These are phyloP conservation scores for Arrhamphus sclerolepis DNA, from an alignment of 2,797 vertebrate genomes.

Conservation along the genomic window DNA sequence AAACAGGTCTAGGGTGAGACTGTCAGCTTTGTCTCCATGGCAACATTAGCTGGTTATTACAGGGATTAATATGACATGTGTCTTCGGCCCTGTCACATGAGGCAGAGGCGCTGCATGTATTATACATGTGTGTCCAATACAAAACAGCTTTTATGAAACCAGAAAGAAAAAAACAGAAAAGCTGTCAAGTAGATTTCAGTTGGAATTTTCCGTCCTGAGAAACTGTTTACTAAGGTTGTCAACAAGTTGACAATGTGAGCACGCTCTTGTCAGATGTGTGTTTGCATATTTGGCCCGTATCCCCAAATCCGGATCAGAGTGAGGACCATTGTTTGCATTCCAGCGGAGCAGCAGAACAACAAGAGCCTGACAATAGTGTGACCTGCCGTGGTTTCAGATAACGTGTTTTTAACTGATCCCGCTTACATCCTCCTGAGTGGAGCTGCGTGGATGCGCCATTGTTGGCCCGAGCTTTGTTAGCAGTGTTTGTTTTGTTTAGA, in stretches of 20 bases:
- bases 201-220: too few species aligned
- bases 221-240: not conserved
- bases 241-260: not conserved
- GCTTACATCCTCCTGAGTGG: slow-evolving; percentile 30
- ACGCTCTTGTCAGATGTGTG: not conserved
- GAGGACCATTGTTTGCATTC: slow-evolving; percentile 29
- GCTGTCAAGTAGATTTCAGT: too few species aligned
- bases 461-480: slow-evolving; percentile 19
- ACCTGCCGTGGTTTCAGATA: slow-evolving; percentile 26
- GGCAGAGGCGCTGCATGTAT: too few species aligned
- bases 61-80: not conserved
- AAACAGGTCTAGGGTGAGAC: slow-evolving; percentile 3
- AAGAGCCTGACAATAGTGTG: slow-evolving; percentile 16
- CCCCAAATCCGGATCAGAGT: slow-evolving; percentile 1
- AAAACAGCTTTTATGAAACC: too few species aligned
- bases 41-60: slow-evolving; percentile 27
- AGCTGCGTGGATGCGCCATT: slow-evolving; percentile 9
- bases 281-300: not conserved
- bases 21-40: not conserved
- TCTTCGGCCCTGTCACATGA: not conserved
- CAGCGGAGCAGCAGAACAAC: slow-evolving; percentile 27
- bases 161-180: too few species aligned
- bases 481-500: not conserved
- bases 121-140: not conserved
- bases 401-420: slow-evolving; percentile 1